Conservation (phyloP, 2,888 invertebrate species). For the Drosophila mercatorum region DNA sequence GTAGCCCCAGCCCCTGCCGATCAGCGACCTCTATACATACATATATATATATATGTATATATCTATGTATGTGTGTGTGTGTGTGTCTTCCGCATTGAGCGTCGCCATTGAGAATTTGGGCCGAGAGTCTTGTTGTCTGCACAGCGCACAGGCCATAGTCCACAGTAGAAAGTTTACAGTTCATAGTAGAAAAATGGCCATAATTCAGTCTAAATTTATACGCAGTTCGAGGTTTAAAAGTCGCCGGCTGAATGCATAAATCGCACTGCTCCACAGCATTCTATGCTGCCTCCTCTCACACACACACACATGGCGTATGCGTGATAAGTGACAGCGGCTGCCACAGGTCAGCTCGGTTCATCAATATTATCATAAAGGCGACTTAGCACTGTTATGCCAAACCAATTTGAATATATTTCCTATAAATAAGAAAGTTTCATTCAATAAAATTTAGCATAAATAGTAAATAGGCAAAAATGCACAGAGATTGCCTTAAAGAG, state of each 20-base stretch:
- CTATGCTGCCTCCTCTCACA: constrained; percentile 35
- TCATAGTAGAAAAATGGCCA: constrained; percentile 51
- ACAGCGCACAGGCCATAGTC: background rate
- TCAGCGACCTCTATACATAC: constrained; percentile 1
- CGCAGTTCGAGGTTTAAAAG: constrained; percentile 43
- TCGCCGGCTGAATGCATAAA: constrained; percentile 43
- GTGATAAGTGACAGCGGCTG: constrained; percentile 18
- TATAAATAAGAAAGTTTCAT: constrained; percentile 1
- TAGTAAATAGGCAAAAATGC: background rate
- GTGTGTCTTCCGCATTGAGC: constrained; percentile 59
- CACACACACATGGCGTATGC: constrained; percentile 32
- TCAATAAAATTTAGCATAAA: background rate
- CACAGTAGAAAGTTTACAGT: background rate
- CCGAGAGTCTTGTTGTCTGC: constrained; percentile 73
- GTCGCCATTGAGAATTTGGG: constrained; percentile 70
- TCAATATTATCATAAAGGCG: background rate
- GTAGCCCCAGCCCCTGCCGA: background rate
- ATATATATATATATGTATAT: background rate
- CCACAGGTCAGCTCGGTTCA: constrained; percentile 21
- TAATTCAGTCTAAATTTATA: constrained; percentile 68
- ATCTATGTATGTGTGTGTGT: background rate
- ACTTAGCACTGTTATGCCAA: background rate
- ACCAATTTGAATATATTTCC: background rate
- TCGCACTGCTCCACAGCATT: constrained; percentile 33
- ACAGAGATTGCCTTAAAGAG: background rate